A percentile compares a stretch with the other conserved stretches of the same genome.
Evolutionary conservation across 2,888 invertebrate species (phyloP).

Genomic region (Hirtodrosophila confusa): DNA sequence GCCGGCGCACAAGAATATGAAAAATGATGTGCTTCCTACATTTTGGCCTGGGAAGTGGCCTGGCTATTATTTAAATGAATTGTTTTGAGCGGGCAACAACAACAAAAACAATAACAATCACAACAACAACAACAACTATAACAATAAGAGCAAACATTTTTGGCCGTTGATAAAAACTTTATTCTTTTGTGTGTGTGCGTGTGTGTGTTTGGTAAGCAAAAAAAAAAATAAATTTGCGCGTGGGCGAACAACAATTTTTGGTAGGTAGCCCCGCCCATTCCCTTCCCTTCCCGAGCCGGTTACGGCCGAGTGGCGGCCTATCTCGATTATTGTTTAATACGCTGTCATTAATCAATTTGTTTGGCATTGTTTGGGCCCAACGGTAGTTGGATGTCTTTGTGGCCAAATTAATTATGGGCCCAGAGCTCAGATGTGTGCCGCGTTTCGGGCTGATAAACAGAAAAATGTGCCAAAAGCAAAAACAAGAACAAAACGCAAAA

Average conservation of each 20-base stretch:
- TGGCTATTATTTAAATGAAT: slow-evolving; percentile 79
- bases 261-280: slow-evolving; percentile 16
- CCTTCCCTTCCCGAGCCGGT: slow-evolving; percentile 16
- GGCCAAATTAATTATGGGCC: slow-evolving; percentile 74
- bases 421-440: slow-evolving; percentile 46
- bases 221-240: slow-evolving; percentile 53
- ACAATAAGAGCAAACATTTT: slow-evolving; percentile 31
- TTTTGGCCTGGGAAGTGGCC: slow-evolving; percentile 53
- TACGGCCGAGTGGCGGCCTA: slow-evolving; percentile 57
- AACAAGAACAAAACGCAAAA: slow-evolving; percentile 29
- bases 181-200: slow-evolving; percentile 4
- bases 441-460: slow-evolving; percentile 61
- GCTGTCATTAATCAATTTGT: slow-evolving; percentile 78
- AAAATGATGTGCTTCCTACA: slow-evolving; percentile 71
- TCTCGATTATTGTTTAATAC: slow-evolving; percentile 79
- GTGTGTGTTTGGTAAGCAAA: slow-evolving; percentile 18
- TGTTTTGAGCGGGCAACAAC: slow-evolving; percentile 64
- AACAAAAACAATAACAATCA: slow-evolving; percentile 27
- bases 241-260: slow-evolving; percentile 53
- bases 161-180: slow-evolving; percentile 56
- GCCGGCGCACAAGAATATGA: slow-evolving; percentile 57
- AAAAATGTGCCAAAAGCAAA: slow-evolving; percentile 27
- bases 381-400: slow-evolving; percentile 59
- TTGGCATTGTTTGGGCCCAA: slow-evolving; percentile 68
- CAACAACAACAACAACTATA: slow-evolving; percentile 35